Evolutionary conservation across 2,797 vertebrate species (phyloP), one percentile per base, ranked within the genome.

Genomic region (Chelmon rostratus): DNA sequence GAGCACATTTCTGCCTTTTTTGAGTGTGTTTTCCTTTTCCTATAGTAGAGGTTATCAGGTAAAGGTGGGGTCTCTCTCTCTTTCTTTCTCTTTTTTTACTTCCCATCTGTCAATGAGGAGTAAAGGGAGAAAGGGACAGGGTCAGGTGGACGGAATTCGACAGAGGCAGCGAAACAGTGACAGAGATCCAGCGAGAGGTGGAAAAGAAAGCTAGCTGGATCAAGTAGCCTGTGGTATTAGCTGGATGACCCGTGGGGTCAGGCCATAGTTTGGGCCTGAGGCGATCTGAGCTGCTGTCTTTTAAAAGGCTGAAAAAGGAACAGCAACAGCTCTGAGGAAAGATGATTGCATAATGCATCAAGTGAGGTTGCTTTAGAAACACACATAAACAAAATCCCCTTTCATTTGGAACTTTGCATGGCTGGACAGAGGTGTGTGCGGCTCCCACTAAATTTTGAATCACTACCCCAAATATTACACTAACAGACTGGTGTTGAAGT

Each of bases 1-100:
- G 88, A 83, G 78, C 74, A 86, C 61, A 92, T 86, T 87, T 93
- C 85, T 92, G 85, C 79, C 89, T 94, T 93, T 93, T 91, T 94
- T 92, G 88, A 92, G 85, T 88, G 83, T 86, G 89, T 81, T 89
- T 81, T 89, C 53, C 42, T 65, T 79, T 66, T 72, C 42, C 64
- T 31, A 82, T 53, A 78, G 66, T 38, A 88, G 64, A 89, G 71
- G 73, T 64, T 86, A 81, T 77, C 73, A 91, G 89, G 0, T 56
- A 76, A 92, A 86, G 73, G 76, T 64, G 73, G 79, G 85, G 67
- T 76, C 78, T 80, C 23, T 19, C 21, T 9, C 50, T 53, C n/a
- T 53, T 50, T 58, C 59, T 57, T 3, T 46, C 19, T 33, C 46
- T 53, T 52, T 68, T 52, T 11, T 46, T 13, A 19, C 40, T 54